Percentiles rank a stretch among this genome's conserved stretches.
phyloP scores from a whole-genome alignment of 2,888 invertebrate genomes.

The Andrena bicolor region DNA sequence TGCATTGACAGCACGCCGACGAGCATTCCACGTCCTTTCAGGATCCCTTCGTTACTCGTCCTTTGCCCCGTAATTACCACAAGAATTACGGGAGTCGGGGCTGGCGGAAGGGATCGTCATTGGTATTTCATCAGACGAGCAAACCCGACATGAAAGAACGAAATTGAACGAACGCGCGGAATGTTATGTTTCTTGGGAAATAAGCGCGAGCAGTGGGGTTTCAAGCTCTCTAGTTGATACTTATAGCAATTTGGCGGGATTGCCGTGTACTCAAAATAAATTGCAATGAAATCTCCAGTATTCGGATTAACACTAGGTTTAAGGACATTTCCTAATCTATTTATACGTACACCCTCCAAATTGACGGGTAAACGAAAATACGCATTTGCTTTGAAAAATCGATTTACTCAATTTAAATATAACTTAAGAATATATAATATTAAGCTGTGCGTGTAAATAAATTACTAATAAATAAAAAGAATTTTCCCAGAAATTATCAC shows the following conservation, averaged over 20 bases:
- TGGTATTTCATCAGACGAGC: constrained; percentile 46
- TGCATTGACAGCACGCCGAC: constrained; percentile 39
- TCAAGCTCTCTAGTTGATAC: constrained; percentile 1
- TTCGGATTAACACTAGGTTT: no score
- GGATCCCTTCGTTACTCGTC: constrained; percentile 58
- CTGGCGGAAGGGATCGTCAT: constrained; percentile 34
- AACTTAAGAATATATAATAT: no score
- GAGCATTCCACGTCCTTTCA: constrained; percentile 61
- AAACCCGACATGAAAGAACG: constrained; percentile 42
- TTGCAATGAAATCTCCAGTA: no score
- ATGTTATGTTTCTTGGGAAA: constrained; percentile 4
- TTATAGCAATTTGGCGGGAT: constrained; percentile 7
- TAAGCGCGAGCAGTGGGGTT: not conserved
- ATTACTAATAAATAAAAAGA: no score
- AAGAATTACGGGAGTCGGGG: constrained; percentile 31
- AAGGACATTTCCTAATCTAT: no score
- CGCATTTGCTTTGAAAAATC: no score
- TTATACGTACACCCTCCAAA: no score
- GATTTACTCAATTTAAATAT: no score
- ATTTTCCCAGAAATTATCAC: no score
- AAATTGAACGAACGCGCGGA: constrained; percentile 17
- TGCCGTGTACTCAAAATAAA: no score
- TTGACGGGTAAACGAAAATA: no score
- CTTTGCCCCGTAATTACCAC: constrained; percentile 63
- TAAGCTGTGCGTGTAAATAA: no score